Base-by-base conservation (phyloP, 2,113 vertebrate genomes). In the Gymnobelideus leadbeateri region DNA sequence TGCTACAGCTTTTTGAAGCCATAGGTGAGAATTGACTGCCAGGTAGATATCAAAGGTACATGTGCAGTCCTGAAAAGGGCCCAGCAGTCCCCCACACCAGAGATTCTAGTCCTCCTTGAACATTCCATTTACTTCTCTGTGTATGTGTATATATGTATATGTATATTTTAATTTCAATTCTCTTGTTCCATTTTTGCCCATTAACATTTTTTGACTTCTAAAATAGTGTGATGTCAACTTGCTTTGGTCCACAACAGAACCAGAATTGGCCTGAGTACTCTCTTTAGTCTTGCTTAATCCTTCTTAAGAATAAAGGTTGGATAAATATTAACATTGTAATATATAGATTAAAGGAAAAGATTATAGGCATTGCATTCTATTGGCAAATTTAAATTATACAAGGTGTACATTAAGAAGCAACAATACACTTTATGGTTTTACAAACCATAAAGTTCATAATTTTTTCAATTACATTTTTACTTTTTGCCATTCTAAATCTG, bases 151-250 rank as follows among this genome's bases (percentile, higher is more conserved):
- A 43, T 46, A 8, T 61, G 25, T 51, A 25, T 90, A 37, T 77
- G 11, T 89, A 28, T 51, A 2, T 26, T 57, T 92, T 54, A 92
- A 57, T 31, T 89, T 43, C 52, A 51, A 96, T 91, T 84, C 95
- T 8, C 24, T 95, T 92, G 89, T n/a, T 93, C 14, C 92, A 95
- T 94, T 8, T 92, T 94, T 16, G 94, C 37, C 1, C 26, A 96
- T 43, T 23, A 91, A 16, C 31, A 57, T 24, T 37, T 93, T 49
- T 51, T 57, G 92, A 92, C 8, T 92, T 94, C 49, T 12, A 57
- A 89, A 94, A 91, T 89, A 61, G 10, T 21, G 92, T 94, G 11
- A 49, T 52, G 8, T 91, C 52, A 55, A n/a, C 0, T 49, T 53
- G 25, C 6, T 93, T 95, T 50, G 91, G 2, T 21, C 4, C 89